These are phyloP conservation scores for Serranus cabrilla DNA, from an alignment of 2,797 vertebrate species.

Conservation along the genomic window DNA sequence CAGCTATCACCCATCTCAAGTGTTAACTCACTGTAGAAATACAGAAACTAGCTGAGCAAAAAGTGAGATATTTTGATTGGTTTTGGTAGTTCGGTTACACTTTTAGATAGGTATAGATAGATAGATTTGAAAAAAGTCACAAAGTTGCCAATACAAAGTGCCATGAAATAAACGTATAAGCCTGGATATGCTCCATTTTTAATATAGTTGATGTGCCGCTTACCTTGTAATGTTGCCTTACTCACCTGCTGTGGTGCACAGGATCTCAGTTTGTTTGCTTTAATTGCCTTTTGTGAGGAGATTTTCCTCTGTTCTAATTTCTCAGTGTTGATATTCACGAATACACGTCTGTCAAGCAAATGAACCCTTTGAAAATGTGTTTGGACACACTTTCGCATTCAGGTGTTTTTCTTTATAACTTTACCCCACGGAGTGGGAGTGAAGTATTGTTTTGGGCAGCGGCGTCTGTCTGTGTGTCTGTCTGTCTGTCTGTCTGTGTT, in stretches of 20 bases:
- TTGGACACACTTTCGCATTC: too few relatives aligned
- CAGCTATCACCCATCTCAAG: constrained; percentile 19
- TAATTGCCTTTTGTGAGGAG: not conserved
- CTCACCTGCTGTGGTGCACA: constrained; percentile 16
- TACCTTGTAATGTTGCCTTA: constrained; percentile 18
- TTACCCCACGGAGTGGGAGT: too few relatives aligned
- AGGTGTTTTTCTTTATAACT: too few relatives aligned
- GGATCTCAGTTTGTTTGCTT: constrained; percentile 13
- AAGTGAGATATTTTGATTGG: not conserved
- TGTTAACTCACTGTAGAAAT: constrained; percentile 22
- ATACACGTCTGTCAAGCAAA: not conserved
- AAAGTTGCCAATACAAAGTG: constrained; percentile 22
- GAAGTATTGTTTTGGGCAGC: too few relatives aligned
- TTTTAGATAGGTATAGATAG: not conserved
- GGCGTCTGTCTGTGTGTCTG: too few relatives aligned
- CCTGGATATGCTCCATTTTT: constrained; percentile 17
- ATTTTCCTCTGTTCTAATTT: constrained; percentile 8
- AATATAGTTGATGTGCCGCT: constrained; percentile 9
- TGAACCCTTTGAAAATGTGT: too few relatives aligned
- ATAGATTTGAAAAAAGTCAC: constrained; percentile 1
- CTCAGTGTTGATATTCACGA: constrained; percentile 7
- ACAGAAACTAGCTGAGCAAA: not conserved
- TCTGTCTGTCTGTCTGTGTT: too few relatives aligned
- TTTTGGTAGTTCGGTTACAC: constrained; percentile 6
- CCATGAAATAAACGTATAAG: constrained; percentile 30